Percentiles rank a stretch among this genome's conserved stretches.
phyloP scores from a whole-genome alignment of 2,797 vertebrate genomes.

The Sebastes melanostomus region DNA sequence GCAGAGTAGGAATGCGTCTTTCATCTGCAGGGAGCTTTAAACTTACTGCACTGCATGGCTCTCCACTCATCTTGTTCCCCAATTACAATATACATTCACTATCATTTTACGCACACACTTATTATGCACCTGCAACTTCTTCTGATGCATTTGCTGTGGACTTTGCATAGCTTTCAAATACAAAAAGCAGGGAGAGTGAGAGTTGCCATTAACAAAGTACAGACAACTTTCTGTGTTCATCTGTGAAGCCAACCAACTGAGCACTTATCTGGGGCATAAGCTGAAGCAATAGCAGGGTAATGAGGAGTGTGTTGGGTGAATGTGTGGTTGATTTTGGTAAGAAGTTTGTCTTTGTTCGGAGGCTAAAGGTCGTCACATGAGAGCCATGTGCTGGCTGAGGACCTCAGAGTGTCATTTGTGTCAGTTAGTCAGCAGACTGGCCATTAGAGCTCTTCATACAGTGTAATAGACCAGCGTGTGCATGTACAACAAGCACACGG shows the following conservation, averaged over 20 bases:
- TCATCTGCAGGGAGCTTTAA: constrained; percentile 73
- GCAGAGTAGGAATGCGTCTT: constrained; percentile 82
- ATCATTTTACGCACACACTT: not conserved
- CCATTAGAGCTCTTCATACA: not conserved
- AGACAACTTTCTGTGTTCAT: not conserved
- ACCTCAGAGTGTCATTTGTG: not conserved
- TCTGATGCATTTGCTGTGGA: not conserved
- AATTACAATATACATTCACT: constrained; percentile 27
- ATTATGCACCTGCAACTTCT: not conserved
- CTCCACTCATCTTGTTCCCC: constrained; percentile 39
- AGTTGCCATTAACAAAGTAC: not conserved
- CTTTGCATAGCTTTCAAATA: not conserved
- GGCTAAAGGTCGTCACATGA: constrained; percentile 58
- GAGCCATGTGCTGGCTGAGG: constrained; percentile 37
- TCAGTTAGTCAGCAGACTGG: not conserved
- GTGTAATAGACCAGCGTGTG: no score
- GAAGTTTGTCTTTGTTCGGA: constrained; percentile 35
- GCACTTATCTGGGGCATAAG: not conserved
- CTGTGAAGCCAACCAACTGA: not conserved
- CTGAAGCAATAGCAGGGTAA: not conserved
- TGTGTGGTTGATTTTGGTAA: constrained; percentile 3
- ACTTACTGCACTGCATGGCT: constrained; percentile 62
- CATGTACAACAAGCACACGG: no score
- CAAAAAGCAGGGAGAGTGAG: not conserved
- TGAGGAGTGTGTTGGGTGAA: not conserved